These are phyloP conservation scores for Salminus brasiliensis DNA, from an alignment of 2,113 vertebrate species.

Conservation along the genomic window DNA sequence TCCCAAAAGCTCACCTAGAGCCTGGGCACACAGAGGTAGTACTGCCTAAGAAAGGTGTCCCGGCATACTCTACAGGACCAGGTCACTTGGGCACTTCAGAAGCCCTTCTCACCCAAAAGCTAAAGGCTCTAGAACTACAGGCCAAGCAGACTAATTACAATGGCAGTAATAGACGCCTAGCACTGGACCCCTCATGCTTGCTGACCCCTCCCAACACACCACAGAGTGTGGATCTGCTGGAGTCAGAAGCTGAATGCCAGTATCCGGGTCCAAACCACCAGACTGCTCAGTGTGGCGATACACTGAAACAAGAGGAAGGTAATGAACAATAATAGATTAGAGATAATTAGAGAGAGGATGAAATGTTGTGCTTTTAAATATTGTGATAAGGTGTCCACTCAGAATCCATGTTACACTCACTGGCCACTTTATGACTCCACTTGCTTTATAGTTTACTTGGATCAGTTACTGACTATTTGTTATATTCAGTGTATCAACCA, in stretches of 20 bases:
- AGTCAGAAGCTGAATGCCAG: slow-evolving; percentile 37
- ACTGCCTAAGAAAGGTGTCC: slow-evolving; percentile 25
- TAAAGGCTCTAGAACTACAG: slow-evolving; percentile 68
- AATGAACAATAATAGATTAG: no score
- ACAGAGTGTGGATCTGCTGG: slow-evolving; percentile 48
- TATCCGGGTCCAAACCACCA: slow-evolving; percentile 23
- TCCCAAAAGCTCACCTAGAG: slow-evolving; percentile 50
- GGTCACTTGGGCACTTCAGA: slow-evolving; percentile 58
- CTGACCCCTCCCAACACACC: slow-evolving; percentile 74
- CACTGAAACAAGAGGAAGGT: slow-evolving; percentile 60
- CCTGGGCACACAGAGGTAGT: background rate
- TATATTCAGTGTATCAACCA: background rate
- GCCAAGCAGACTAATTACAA: slow-evolving; percentile 36
- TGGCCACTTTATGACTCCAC: background rate
- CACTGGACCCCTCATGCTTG: slow-evolving; percentile 66
- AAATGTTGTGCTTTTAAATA: no score
- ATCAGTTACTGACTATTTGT: background rate
- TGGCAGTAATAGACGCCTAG: slow-evolving; percentile 42
- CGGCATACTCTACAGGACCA: slow-evolving; percentile 11
- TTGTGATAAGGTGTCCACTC: no score
- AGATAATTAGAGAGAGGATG: background rate
- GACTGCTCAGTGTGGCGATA: slow-evolving; percentile 19
- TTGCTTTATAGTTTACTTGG: background rate
- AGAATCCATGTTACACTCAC: background rate
- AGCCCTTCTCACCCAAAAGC: slow-evolving; percentile 65